Percentiles rank a stretch among this genome's conserved stretches.
Evolutionary conservation across 2,797 vertebrate species (phyloP).

Genomic region (Falco rusticolus): DNA sequence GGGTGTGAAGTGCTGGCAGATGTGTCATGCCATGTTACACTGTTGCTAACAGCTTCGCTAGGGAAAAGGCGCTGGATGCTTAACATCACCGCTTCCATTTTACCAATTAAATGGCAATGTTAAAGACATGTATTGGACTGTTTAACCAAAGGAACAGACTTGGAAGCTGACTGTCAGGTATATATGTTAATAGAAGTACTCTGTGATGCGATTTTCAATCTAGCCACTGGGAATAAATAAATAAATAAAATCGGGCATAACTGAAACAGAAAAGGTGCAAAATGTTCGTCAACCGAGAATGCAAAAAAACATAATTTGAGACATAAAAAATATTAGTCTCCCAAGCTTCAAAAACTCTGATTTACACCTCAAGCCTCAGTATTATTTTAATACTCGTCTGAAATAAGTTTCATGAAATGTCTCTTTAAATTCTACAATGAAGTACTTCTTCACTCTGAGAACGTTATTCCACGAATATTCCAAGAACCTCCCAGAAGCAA

Average conservation of each 20-base stretch:
- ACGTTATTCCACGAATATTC: neutral
- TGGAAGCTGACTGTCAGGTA: neutral
- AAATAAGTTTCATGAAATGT: neutral
- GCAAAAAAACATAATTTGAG: neutral
- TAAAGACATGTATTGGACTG: neutral
- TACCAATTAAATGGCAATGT: neutral
- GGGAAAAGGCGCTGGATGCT: neutral
- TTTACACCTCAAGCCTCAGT: neutral
- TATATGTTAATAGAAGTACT: neutral
- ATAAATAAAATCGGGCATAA: neutral
- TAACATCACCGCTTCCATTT: slow-evolving; percentile 1
- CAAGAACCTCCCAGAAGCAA: neutral
- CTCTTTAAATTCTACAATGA: neutral
- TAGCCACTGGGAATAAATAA: neutral
- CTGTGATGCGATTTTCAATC: neutral
- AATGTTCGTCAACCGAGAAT: neutral
- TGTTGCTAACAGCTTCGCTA: neutral
- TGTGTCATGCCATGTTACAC: neutral
- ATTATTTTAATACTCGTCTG: neutral
- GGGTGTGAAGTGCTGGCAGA: slow-evolving; percentile 46
- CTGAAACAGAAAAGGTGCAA: neutral
- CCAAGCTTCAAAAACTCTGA: neutral
- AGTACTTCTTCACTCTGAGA: neutral
- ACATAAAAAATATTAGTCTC: neutral
- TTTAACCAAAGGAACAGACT: neutral